Evolutionary conservation across 2,113 vertebrate genomes (phyloP).

Genomic region (Grammomys dolichurus): DNA sequence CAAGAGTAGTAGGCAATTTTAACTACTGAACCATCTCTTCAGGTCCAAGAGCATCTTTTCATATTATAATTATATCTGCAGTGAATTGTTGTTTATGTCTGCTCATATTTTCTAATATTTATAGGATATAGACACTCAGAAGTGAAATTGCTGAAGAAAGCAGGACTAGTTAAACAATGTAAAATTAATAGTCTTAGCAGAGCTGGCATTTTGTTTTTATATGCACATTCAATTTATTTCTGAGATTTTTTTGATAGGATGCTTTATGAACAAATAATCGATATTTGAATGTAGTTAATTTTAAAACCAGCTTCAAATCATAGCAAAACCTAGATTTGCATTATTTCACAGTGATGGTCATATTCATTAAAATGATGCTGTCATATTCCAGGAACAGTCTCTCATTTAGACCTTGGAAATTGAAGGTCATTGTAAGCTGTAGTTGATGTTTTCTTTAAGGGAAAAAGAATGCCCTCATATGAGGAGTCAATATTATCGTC

Average conservation of each 20-base stretch:
- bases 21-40: not conserved
- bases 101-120: not conserved
- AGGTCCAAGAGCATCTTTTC: not conserved
- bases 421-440: not conserved
- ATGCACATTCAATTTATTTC: slow-evolving; percentile 1
- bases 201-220: not conserved
- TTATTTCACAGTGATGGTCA: not conserved
- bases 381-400: not conserved
- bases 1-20: not conserved
- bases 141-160: slow-evolving; percentile 3
- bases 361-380: slow-evolving; percentile 3
- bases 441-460: slow-evolving; percentile 28
- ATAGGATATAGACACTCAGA: not conserved
- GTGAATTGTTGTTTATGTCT: not conserved
- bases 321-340: not conserved
- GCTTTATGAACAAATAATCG: slow-evolving; percentile 51
- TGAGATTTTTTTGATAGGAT: slow-evolving; percentile 1
- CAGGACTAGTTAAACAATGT: not conserved
- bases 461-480: slow-evolving; percentile 23
- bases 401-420: not conserved
- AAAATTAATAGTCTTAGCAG: not conserved
- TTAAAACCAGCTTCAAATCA: slow-evolving; percentile 20
- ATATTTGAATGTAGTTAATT: not conserved
- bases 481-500: not conserved
- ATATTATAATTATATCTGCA: not conserved